These are phyloP conservation scores for Bambusicola thoracicus DNA, from an alignment of 2,113 vertebrate genomes.

Conservation along the genomic window DNA sequence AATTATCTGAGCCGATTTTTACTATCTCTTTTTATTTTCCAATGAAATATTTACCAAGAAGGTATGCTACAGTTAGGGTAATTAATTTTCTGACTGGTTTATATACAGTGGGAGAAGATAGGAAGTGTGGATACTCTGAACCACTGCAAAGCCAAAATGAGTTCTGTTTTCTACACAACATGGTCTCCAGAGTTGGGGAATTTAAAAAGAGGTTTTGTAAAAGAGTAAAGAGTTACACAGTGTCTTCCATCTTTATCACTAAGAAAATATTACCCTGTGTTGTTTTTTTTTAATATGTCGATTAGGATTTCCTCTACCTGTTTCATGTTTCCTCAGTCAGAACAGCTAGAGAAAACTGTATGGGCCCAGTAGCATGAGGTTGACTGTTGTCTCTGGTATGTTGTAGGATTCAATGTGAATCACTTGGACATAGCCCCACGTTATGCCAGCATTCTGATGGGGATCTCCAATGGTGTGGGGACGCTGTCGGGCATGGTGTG, in stretches of 20 bases:
- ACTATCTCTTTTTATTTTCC: conserved; percentile 52
- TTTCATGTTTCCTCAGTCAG: background rate
- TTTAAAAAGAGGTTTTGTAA: background rate
- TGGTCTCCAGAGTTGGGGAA: background rate
- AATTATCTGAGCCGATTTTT: background rate
- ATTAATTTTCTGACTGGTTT: conserved; percentile 41
- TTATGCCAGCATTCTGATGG: conserved; percentile 98
- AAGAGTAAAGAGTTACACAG: background rate
- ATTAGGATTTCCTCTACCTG: background rate
- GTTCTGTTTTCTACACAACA: background rate
- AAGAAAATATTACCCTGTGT: background rate
- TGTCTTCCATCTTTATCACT: background rate
- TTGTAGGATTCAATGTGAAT: conserved; percentile 96
- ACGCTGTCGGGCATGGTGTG: conserved; percentile 97
- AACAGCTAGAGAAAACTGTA: background rate
- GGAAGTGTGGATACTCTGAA: background rate
- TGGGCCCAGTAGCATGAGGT: background rate
- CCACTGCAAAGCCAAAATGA: rapidly evolving
- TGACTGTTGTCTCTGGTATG: background rate
- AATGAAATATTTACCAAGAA: conserved; percentile 33
- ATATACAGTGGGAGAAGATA: background rate
- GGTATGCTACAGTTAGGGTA: conserved; percentile 1
- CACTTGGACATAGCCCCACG: conserved; percentile 97
- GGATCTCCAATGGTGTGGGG: conserved; percentile 96
- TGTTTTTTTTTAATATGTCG: background rate